phyloP scores from a whole-genome alignment of 2,797 vertebrate species.

The Argentina silus region DNA sequence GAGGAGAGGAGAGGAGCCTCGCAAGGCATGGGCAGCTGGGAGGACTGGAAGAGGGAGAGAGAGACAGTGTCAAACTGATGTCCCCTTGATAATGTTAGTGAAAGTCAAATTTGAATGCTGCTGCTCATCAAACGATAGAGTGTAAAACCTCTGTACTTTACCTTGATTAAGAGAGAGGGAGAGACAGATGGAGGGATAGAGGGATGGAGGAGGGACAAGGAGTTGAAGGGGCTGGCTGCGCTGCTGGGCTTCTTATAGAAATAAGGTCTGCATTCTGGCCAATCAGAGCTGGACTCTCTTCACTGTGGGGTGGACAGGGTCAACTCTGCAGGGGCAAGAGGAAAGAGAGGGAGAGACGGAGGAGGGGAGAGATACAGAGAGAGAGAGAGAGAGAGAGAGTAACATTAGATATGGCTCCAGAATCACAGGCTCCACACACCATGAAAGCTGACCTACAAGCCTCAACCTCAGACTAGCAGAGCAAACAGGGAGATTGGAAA shows the following conservation, averaged over 20 bases:
- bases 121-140: not conserved
- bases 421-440: not conserved
- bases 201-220: not conserved
- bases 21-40: constrained; percentile 60
- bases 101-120: not conserved
- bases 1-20: constrained; percentile 51
- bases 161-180: not conserved
- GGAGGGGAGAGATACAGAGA: not conserved
- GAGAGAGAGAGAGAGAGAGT: not conserved
- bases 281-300: not conserved
- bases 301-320: not conserved
- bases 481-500: not conserved
- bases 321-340: no score
- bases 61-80: no score
- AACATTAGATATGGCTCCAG: not conserved
- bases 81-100: no score
- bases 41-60: constrained; percentile 1
- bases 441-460: not conserved
- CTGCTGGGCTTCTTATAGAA: not conserved
- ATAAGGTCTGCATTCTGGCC: not conserved
- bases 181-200: not conserved
- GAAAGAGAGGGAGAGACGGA: not conserved
- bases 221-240: not conserved
- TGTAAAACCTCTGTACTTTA: not conserved
- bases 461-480: not conserved